phyloP scores from a whole-genome alignment of 37 sponge, comb jelly and placozoan species.

The Sycon ciliatum region DNA sequence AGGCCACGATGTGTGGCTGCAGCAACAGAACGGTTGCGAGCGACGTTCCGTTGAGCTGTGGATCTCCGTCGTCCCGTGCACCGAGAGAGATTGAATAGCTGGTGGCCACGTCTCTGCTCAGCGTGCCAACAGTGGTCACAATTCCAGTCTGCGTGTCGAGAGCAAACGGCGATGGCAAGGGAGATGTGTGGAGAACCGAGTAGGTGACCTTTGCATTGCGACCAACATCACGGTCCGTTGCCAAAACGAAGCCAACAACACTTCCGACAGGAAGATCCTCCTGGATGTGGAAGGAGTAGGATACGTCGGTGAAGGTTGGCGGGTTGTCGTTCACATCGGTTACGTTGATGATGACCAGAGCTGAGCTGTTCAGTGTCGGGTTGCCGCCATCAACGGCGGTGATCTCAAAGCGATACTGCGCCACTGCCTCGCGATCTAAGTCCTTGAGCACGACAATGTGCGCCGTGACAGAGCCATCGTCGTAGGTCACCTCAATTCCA shows the following conservation, averaged over 20 bases:
- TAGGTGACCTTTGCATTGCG: conserved; percentile 34
- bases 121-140: too few relatives aligned
- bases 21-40: too few relatives aligned
- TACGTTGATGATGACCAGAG: neutral
- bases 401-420: too few relatives aligned
- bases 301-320: conserved; percentile 36
- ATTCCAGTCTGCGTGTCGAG: neutral
- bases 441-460: too few relatives aligned
- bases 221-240: conserved; percentile 49
- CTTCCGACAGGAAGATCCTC: conserved; percentile 33
- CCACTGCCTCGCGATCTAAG: too few relatives aligned
- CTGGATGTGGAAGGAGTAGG: conserved; percentile 16
- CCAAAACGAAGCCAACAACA: conserved; percentile 31
- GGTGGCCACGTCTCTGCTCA: too few relatives aligned
- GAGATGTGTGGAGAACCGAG: neutral
- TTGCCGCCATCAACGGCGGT: conserved; percentile 44
- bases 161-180: neutral
- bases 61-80: too few relatives aligned
- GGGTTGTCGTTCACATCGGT: conserved; percentile 65
- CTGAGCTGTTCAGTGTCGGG: neutral
- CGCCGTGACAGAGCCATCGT: too few relatives aligned
- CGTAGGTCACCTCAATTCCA: too few relatives aligned
- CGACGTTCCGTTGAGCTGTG: too few relatives aligned
- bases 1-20: too few relatives aligned
- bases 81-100: too few relatives aligned